Conservation (phyloP, 2,888 invertebrate species). For the Epirrhoe tristata region DNA sequence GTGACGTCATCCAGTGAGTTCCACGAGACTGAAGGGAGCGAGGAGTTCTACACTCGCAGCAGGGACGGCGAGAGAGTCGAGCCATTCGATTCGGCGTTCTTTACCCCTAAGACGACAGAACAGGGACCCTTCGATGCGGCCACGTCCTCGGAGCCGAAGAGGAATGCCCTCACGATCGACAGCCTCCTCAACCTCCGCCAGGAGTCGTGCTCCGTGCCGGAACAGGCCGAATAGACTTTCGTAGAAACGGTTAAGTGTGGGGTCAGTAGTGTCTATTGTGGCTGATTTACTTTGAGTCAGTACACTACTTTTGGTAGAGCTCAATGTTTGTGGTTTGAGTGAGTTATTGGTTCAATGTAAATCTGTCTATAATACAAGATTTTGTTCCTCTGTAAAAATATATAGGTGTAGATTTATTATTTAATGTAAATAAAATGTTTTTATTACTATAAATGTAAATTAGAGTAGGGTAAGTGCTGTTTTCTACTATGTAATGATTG, state of each 20-base stretch:
- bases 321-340: neutral
- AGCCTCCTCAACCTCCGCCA: slow-evolving; percentile 72
- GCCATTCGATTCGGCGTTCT: slow-evolving; percentile 80
- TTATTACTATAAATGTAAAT: slow-evolving; percentile 77
- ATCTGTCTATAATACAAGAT: slow-evolving; percentile 67
- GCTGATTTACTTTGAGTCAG: slow-evolving; percentile 10
- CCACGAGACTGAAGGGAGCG: slow-evolving; percentile 61
- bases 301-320: neutral
- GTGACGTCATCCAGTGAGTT: slow-evolving; percentile 81
- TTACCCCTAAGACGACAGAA: slow-evolving; percentile 71
- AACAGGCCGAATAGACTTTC: slow-evolving; percentile 68
- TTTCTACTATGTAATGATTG: slow-evolving; percentile 68
- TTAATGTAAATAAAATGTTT: slow-evolving; percentile 84
- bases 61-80: slow-evolving; percentile 75
- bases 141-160: slow-evolving; percentile 66
- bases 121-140: slow-evolving; percentile 59
- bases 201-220: slow-evolving; percentile 70
- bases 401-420: slow-evolving; percentile 72
- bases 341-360: slow-evolving; percentile 43
- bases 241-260: slow-evolving; percentile 59
- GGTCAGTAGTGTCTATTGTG: slow-evolving; percentile 63
- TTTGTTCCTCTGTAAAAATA: slow-evolving; percentile 84
- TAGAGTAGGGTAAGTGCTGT: slow-evolving; percentile 63
- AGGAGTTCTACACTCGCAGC: slow-evolving; percentile 69
- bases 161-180: slow-evolving; percentile 78